Evolutionary conservation across 2,113 vertebrate species (phyloP).

Genomic region (Perca schrenkii): DNA sequence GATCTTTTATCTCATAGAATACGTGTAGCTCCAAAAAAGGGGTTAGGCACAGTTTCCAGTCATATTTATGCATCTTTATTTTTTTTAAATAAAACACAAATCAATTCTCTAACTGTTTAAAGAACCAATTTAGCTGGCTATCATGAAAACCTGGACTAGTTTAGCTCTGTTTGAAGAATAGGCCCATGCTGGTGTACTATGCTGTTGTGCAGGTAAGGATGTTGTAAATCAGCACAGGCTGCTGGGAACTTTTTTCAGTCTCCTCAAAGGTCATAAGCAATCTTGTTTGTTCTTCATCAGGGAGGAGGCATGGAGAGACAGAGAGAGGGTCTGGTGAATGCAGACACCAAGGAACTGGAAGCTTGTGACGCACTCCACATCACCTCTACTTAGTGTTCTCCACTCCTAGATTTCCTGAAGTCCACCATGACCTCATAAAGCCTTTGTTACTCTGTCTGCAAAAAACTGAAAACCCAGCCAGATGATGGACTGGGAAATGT

Average conservation of each 20-base stretch:
- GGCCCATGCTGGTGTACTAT: not conserved
- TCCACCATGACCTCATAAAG: not conserved
- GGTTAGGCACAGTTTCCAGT: not conserved
- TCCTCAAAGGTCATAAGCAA: not conserved
- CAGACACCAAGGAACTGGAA: not conserved
- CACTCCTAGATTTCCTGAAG: not conserved
- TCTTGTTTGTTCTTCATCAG: not conserved
- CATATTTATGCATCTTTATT: not conserved
- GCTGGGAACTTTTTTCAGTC: not conserved
- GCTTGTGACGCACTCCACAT: not conserved
- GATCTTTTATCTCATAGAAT: not conserved
- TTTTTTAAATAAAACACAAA: not conserved
- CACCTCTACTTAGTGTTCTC: not conserved
- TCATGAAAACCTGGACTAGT: not conserved
- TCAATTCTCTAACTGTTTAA: no score
- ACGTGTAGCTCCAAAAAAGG: not conserved
- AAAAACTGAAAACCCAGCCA: not conserved
- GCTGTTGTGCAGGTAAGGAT: slow-evolving; percentile 38
- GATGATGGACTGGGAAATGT: not conserved
- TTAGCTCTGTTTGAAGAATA: not conserved
- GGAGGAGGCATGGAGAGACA: not conserved
- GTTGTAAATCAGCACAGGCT: slow-evolving; percentile 15
- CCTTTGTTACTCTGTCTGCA: not conserved
- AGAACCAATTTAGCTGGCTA: not conserved
- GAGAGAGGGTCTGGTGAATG: not conserved